Percentiles rank a stretch among this genome's conserved stretches.
These are phyloP conservation scores for Vireo griseus DNA, from an alignment of 2,797 vertebrate genomes.

Conservation along the genomic window DNA sequence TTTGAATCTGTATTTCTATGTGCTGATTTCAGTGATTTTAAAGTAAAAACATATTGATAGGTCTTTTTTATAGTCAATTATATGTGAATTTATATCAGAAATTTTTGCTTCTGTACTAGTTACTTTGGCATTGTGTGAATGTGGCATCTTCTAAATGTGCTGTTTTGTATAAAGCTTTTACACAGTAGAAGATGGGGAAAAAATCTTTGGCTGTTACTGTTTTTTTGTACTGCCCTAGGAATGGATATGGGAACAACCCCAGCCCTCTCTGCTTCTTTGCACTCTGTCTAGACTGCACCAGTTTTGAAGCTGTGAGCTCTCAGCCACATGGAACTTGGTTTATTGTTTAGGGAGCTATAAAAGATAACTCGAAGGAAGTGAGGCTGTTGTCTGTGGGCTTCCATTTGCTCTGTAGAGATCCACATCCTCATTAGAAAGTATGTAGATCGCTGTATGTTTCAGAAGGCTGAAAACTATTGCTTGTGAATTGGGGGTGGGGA, in stretches of 20 bases:
- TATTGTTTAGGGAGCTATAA: neutral
- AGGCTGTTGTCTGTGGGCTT: neutral
- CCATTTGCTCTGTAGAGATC: neutral
- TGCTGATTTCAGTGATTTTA: neutral
- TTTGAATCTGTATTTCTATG: neutral
- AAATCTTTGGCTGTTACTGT: rapidly evolving
- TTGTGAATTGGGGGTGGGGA: neutral
- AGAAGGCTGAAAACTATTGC: neutral
- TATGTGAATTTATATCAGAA: neutral
- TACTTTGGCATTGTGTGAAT: neutral
- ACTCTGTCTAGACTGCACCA: rapidly evolving
- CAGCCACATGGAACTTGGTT: rapidly evolving
- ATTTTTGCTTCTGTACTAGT: neutral
- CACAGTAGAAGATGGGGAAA: neutral
- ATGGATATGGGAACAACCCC: neutral
- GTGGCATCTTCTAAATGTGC: neutral
- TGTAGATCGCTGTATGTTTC: neutral
- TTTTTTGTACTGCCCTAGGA: neutral
- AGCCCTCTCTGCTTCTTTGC: neutral
- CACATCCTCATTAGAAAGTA: neutral
- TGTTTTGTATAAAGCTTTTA: neutral
- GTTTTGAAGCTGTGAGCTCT: neutral
- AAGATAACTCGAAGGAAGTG: neutral
- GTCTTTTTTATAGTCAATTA: neutral
- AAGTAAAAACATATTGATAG: neutral